phyloP scores from a whole-genome alignment of 2,888 invertebrate genomes.

The Leucania comma region DNA sequence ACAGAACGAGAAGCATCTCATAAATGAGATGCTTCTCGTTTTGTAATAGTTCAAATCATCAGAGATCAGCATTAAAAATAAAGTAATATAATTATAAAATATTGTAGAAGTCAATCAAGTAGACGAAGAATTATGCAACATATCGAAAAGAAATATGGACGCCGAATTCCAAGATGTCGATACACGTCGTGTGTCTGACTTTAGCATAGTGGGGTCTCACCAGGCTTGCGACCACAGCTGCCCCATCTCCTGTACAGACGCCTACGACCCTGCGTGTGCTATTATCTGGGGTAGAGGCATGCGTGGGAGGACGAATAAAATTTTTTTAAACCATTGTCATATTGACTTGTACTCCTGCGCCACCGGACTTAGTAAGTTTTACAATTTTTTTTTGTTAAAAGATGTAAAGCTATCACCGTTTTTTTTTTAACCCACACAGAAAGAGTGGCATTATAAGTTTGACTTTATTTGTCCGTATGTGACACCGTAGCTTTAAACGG shows the following conservation, averaged over 20 bases:
- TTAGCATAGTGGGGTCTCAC: slow-evolving; percentile 79
- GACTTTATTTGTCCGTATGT: too few relatives aligned
- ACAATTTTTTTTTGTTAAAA: background rate
- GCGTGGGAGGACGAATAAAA: slow-evolving; percentile 57
- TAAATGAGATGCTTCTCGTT: too few relatives aligned
- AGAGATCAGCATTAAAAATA: background rate
- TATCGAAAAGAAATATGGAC: slow-evolving; percentile 16
- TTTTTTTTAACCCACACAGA: background rate
- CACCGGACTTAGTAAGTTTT: slow-evolving; percentile 80
- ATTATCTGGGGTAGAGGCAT: slow-evolving; percentile 73
- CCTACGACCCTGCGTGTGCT: slow-evolving; percentile 83
- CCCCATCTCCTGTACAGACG: slow-evolving; percentile 82
- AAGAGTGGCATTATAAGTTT: too few relatives aligned
- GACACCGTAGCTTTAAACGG: too few relatives aligned
- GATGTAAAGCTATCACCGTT: too few relatives aligned
- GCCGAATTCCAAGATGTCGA: slow-evolving; percentile 4
- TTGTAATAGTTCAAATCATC: too few relatives aligned
- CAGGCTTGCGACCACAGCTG: slow-evolving; percentile 85
- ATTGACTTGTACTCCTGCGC: slow-evolving; percentile 85
- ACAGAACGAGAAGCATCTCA: background rate
- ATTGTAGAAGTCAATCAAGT: slow-evolving; percentile 74
- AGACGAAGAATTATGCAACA: slow-evolving; percentile 68
- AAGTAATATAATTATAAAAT: slow-evolving; percentile 4
- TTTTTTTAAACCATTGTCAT: slow-evolving; percentile 86
- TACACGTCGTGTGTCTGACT: slow-evolving; percentile 75